Base-by-base conservation (phyloP, 2,797 vertebrate species). In the Amblyopsis hoosieri region DNA sequence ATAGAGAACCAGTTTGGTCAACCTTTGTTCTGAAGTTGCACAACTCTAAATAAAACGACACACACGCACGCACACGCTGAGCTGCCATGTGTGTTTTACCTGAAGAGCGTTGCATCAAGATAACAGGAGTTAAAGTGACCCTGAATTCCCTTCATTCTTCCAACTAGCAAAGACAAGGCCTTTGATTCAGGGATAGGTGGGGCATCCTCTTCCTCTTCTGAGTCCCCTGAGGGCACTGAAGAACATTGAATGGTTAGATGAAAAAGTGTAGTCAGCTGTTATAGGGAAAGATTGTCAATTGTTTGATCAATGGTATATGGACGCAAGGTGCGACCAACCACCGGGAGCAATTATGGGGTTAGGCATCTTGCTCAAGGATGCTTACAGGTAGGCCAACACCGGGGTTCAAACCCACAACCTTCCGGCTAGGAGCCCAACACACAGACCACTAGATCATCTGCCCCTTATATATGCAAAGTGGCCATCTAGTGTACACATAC, bases 71-170 rank as follows among this genome's bases (percentile, higher is more conserved):
- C 47, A n/a, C 12, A 2, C 47, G 10, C n/a, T 3, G 5, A n/a
- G 33, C 33, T 37, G 14, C 13, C 23, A 52, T 63, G 53, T 12
- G 54, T 8, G 19, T 68, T 84, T 71, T 83, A 94, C 94, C 93
- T 94, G 88, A 94, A 95, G 42, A 95, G 91, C 1, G 94, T 91
- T 19, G 92, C 89, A 60, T 95, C 94, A 8, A 95, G 88, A 75
- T 95, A 95, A 74, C 94, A 95, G 56, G 94, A 95, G 77, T 95
- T 95, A 71, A 90, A 85, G 64, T 95, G 92, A 37, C 94, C 94
- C 67, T 94, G 94, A 71, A 95, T 94, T 47, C 94, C 94, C 67
- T 89, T 94, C 91, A 93, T 94, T 75, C 56, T 86, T 12, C 94
- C 94, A 50, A 90, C 86, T 19, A 94, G 79, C 76, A 91, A 71